Base-by-base conservation (phyloP, 2,797 vertebrate species). In the Lithobates pipiens region DNA sequence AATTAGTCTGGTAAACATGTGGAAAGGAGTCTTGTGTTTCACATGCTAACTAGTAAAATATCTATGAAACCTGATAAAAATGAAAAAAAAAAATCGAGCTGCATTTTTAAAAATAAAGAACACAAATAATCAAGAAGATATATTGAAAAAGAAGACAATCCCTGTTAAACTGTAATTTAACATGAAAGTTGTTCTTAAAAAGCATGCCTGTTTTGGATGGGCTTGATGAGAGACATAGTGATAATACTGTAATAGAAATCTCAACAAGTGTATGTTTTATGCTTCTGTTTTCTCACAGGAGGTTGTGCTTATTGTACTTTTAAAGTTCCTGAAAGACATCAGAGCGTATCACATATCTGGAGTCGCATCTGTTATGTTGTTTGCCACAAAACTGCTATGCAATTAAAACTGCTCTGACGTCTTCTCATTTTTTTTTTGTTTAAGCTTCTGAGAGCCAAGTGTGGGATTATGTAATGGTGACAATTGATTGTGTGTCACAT, bases 401-500 rank as follows among this genome's bases (percentile, higher is more conserved):
- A 77, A 76, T 84, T 84, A 72, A 78, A 42, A 39, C 39, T 69
- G 39, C 44, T 69, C 46, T 75, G 65, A 76, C 36, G 63, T 85
- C 78, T 81, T 69, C 21, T 18, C 69, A 39, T 61, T 76, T 39
- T 82, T 82, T 32, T 72, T 77, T 82, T 65, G 21, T 78, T 67
- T 57, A 77, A 83, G 77, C 27, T 63, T 78, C 46, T 67, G 67
- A 83, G 16, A 79, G 61, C 36, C 63, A 74, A 79, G 70, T 75
- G 76, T 83, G 50, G 81, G 76, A 83, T 83, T 87, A 87, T 87
- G 76, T 87, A 87, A 87, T 83, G 81, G 81, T 79, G 85, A 83
- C 85, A 87, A 87, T 83, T 83, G 81, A 83, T 83, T 87, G 85
- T 74, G 71, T 87, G 80, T 87, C 85, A 83, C 85, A 83, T 76